Conservation (phyloP, 2,888 invertebrate genomes). For the Andrena hattorfiana region DNA sequence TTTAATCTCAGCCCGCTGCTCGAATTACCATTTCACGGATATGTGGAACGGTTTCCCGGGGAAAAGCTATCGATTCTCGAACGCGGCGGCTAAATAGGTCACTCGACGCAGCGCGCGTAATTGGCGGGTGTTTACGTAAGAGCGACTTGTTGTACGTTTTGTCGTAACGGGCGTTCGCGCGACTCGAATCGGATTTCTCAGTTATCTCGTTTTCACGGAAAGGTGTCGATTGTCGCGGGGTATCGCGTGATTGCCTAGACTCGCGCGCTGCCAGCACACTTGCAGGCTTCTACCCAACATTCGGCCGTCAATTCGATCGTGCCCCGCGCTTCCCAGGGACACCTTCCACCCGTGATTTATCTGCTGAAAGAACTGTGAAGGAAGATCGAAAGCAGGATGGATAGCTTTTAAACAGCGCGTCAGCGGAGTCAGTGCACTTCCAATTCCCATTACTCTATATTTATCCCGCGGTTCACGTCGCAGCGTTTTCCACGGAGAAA, state of each 20-base stretch:
- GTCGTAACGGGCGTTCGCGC: background rate
- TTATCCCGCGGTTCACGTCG: constrained; percentile 13
- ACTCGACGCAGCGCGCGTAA: constrained; percentile 33
- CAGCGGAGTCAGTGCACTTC: constrained; percentile 14
- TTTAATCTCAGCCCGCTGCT: constrained; percentile 14
- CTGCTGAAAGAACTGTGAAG: too few species aligned
- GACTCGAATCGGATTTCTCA: constrained; percentile 41
- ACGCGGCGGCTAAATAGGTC: constrained; percentile 44
- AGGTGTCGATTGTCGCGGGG: constrained; percentile 39
- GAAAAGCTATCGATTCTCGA: constrained; percentile 51
- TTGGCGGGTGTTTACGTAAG: constrained; percentile 47
- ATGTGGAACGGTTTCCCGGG: constrained; percentile 18
- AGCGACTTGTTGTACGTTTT: constrained; percentile 33
- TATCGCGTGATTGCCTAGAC: constrained; percentile 29
- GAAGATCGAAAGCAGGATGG: background rate
- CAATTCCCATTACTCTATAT: constrained; percentile 38
- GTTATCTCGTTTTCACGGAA: constrained; percentile 35
- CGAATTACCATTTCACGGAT: constrained; percentile 16
- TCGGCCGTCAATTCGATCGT: background rate
- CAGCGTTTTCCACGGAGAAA: constrained; percentile 19
- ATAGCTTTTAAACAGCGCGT: background rate
- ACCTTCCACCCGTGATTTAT: background rate
- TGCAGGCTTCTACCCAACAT: background rate
- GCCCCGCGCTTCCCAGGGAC: background rate
- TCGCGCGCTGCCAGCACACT: background rate